A percentile compares a stretch with the other conserved stretches of the same genome.
Conservation (phyloP, 2,797 vertebrate species). For the Cyclopterus lumpus region DNA sequence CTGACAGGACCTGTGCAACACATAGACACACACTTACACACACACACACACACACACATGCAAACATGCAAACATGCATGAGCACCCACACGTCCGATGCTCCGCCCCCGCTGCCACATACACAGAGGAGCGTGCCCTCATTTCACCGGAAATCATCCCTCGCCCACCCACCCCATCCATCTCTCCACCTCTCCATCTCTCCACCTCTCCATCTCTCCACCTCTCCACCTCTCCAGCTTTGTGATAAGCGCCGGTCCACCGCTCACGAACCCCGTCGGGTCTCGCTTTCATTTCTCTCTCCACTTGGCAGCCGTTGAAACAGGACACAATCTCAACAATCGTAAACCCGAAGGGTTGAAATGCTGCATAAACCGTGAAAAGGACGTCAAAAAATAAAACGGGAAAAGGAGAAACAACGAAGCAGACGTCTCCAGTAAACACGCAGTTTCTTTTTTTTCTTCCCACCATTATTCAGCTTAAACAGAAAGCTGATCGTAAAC, state of each 20-base stretch:
- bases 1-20: constrained; percentile 66
- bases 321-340: constrained; percentile 33
- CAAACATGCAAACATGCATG: constrained; percentile 40
- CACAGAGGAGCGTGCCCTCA: constrained; percentile 52
- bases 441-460: not conserved
- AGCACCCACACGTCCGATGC: constrained; percentile 42
- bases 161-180: constrained; percentile 33
- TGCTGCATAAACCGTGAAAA: constrained; percentile 51
- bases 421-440: constrained; percentile 23
- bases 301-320: constrained; percentile 34
- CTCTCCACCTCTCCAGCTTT: constrained; percentile 15
- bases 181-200: constrained; percentile 10
- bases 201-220: constrained; percentile 6
- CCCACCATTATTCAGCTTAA: not conserved
- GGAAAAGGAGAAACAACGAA: constrained; percentile 30
- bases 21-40: constrained; percentile 30
- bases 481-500: constrained; percentile 20
- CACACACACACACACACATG: constrained; percentile 36
- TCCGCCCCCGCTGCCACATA: constrained; percentile 42
- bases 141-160: constrained; percentile 52
- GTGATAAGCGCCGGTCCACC: constrained; percentile 38
- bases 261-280: constrained; percentile 45
- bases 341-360: constrained; percentile 54
- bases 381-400: constrained; percentile 38
- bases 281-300: constrained; percentile 18